Percentiles rank a stretch among this genome's conserved stretches.
phyloP scores from a whole-genome alignment of 1,140 invertebrate genomes.

The Papilio glaucus region DNA sequence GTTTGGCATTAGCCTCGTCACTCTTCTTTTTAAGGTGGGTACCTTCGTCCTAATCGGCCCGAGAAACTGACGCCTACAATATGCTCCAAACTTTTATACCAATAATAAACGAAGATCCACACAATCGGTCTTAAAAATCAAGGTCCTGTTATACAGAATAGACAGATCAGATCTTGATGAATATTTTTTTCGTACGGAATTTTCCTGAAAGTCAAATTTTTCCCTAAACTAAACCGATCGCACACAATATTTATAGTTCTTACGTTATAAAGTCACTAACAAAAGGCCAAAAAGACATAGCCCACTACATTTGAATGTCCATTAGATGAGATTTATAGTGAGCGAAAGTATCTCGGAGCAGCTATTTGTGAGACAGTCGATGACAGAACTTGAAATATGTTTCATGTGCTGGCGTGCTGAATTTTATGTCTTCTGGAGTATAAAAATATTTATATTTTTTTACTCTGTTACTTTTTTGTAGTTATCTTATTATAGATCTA shows the following conservation, averaged over 20 bases:
- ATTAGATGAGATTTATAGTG: constrained; percentile 61
- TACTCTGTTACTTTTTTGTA: no score
- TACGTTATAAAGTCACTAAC: constrained; percentile 36
- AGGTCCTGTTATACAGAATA: no score
- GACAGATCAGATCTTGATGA: no score
- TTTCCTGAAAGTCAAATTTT: neutral
- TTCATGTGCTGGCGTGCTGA: neutral
- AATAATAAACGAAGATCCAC: no score
- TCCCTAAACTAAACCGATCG: neutral
- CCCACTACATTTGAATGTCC: constrained; percentile 60
- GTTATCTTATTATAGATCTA: no score
- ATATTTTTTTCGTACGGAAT: no score
- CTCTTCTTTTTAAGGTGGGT: no score
- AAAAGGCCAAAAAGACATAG: constrained; percentile 39
- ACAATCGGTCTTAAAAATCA: no score
- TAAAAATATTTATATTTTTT: neutral
- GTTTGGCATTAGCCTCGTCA: no score
- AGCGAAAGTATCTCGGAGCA: constrained; percentile 46
- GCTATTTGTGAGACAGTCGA: constrained; percentile 49
- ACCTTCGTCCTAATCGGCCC: no score
- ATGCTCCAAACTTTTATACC: no score
- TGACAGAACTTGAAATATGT: constrained; percentile 57
- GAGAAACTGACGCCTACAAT: no score
- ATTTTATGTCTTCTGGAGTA: neutral
- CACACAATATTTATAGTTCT: neutral